These are phyloP conservation scores for Idris sp. DNA, from an alignment of 1,140 invertebrate genomes.

Conservation along the genomic window DNA sequence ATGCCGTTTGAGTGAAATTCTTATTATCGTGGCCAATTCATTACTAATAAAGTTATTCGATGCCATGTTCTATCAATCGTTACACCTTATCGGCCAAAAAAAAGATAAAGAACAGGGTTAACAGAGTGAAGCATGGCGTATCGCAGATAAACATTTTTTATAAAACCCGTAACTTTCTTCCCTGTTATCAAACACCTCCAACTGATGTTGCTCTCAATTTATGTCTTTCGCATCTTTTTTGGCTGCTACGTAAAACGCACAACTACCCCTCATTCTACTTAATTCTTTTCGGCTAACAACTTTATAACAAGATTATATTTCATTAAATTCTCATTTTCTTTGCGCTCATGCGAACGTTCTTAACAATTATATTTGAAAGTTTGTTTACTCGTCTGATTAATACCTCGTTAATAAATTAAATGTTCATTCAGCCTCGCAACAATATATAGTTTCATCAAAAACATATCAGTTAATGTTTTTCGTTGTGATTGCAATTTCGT, in stretches of 20 bases:
- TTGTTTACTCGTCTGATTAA: conserved; percentile 20
- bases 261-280: conserved; percentile 20
- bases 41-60: conserved; percentile 63
- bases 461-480: not conserved
- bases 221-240: conserved; percentile 28
- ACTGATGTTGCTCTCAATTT: conserved; percentile 37
- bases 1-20: conserved; percentile 43
- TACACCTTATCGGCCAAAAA: conserved; percentile 10
- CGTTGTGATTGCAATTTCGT: not conserved
- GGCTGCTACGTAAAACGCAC: conserved; percentile 4
- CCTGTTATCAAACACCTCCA: conserved; percentile 16
- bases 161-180: conserved; percentile 23
- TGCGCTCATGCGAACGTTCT: conserved; percentile 7
- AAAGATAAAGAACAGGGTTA: conserved; percentile 10
- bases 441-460: conserved; percentile 6
- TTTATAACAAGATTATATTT: conserved; percentile 43
- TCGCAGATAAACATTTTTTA: conserved; percentile 34
- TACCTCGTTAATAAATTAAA: conserved; percentile 26
- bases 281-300: conserved; percentile 12
- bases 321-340: conserved; percentile 29
- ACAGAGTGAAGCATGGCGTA: conserved; percentile 20
- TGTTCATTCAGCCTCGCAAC: conserved; percentile 2
- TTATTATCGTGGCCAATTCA: conserved; percentile 50
- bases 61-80: conserved; percentile 41
- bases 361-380: conserved; percentile 10